phyloP scores from a whole-genome alignment of 2,113 vertebrate species.

The Callionymus lyra region DNA sequence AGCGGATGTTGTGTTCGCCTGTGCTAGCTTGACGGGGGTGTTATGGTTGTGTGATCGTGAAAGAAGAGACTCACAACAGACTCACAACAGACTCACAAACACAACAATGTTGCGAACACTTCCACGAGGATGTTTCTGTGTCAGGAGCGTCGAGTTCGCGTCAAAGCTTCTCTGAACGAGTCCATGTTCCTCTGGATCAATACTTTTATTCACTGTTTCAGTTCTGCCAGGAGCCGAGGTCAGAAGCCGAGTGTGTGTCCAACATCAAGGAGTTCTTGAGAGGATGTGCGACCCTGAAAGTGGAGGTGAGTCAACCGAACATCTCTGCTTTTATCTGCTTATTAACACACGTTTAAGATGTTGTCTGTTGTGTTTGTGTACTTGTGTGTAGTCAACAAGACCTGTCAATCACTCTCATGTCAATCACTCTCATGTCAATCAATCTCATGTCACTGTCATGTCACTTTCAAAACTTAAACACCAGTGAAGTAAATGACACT shows the following conservation, averaged over 20 bases:
- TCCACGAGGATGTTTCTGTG: neutral
- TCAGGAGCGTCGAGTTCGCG: too few species aligned
- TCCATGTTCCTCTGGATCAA: too few species aligned
- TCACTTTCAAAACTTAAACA: too few species aligned
- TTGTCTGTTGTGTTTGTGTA: slow-evolving; percentile 13
- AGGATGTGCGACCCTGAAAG: slow-evolving; percentile 77
- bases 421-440: too few species aligned
- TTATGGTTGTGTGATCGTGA: slow-evolving; percentile 32
- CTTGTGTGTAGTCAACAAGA: slow-evolving; percentile 21
- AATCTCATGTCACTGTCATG: too few species aligned
- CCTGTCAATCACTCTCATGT: too few species aligned
- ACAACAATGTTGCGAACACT: slow-evolving; percentile 30
- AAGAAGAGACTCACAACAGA: too few species aligned
- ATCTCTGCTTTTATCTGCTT: neutral
- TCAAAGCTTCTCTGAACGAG: too few species aligned
- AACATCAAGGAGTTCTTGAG: slow-evolving; percentile 89
- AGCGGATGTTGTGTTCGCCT: slow-evolving; percentile 32
- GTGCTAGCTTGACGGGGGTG: slow-evolving; percentile 6
- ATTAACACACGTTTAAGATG: too few species aligned
- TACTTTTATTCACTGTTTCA: slow-evolving; percentile 47
- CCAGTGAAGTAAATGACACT: too few species aligned
- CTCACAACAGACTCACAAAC: too few species aligned
- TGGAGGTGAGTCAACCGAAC: slow-evolving; percentile 76
- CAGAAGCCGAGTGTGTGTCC: slow-evolving; percentile 77
- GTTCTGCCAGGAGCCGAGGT: slow-evolving; percentile 83